Evolutionary conservation across 2,113 vertebrate genomes (phyloP), one percentile per base, ranked within the genome.

Genomic region (Madoqua kirkii): DNA sequence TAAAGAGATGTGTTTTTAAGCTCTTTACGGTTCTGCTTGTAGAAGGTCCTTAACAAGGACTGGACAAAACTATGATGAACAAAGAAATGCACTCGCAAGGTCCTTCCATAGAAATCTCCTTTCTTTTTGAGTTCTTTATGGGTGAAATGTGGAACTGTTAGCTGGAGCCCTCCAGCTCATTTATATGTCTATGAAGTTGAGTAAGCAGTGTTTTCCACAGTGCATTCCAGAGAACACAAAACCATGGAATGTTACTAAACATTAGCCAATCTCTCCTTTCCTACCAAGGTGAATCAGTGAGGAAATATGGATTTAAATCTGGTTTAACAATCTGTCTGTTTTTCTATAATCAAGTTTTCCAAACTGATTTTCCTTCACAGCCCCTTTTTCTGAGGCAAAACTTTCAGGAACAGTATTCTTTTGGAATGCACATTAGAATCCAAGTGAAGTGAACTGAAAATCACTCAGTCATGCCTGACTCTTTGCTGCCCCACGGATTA

Each of bases 71-170:
- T 59, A 89, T 6, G 60, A 83, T 3, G 57, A 97, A 98, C 87
- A 95, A 91, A 97, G 87, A 94, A 91, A 94, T 43, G 93, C 71
- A 83, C 62, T 84, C 40, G 91, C 83, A 96, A 54, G 60, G 31
- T n/a, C 89, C 82, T 89, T 85, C 40, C 85, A 60, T 52, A 89
- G 87, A 96, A 96, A 97, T 89, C 57, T 29, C 62, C 90, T 97
- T 97, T 89, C 40, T 93, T 89, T 67, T 59, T 43, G 43, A 93
- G 91, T 36, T 86, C 92, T 91, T 91, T 89, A 74, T 31, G 60
- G 91, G 93, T 33, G 92, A 93, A 97, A 97, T 95, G 86, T 97
- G 93, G 93, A 93, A 95, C 57, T 84, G 78, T 97, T 93, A 96
- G 67, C 60, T 9, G 17, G 45, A 94, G 83, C 67, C 29, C 78